Conservation (phyloP, 2,888 invertebrate species). For the Drosophila antonietae region DNA sequence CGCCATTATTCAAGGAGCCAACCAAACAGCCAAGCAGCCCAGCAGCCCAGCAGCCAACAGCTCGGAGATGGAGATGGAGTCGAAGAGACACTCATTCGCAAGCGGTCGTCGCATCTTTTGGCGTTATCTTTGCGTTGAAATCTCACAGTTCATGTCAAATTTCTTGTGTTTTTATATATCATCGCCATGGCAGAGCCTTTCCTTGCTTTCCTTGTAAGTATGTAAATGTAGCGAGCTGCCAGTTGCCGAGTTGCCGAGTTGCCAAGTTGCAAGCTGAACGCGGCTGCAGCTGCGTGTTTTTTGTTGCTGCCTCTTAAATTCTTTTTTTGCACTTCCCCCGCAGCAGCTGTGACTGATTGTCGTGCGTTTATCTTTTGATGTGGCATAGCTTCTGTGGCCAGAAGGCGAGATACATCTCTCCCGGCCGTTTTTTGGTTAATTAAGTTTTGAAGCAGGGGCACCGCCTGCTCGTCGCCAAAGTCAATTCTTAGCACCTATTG, state of each 20-base stretch:
- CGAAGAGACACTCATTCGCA: conserved; percentile 54
- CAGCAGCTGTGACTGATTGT: conserved; percentile 82
- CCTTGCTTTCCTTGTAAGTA: conserved; percentile 77
- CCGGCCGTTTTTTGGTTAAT: conserved; percentile 58
- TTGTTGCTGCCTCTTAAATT: neutral
- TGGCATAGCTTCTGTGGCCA: conserved; percentile 74
- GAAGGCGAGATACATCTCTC: conserved; percentile 40
- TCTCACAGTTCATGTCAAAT: conserved; percentile 80
- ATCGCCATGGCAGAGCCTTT: conserved; percentile 66
- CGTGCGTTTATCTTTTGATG: conserved; percentile 79
- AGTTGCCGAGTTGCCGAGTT: conserved; percentile 20
- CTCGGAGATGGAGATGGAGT: conserved; percentile 17
- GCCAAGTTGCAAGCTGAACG: neutral
- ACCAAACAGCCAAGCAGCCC: conserved; percentile 58
- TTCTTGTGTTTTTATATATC: conserved; percentile 81
- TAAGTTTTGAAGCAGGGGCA: conserved; percentile 68
- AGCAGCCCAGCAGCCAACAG: conserved; percentile 18
- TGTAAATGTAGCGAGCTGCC: conserved; percentile 67
- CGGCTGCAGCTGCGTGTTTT: conserved; percentile 62
- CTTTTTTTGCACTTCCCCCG: conserved; percentile 52
- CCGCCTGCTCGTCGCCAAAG: conserved; percentile 49
- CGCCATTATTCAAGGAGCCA: conserved; percentile 78
- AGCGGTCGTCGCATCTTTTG: conserved; percentile 77
- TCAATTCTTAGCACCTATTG: conserved; percentile 76
- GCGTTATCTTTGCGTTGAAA: conserved; percentile 78